Percentiles rank a stretch among this genome's conserved stretches.
These are phyloP conservation scores for Alsophila aescularia DNA, from an alignment of 2,888 invertebrate species.

Conservation along the genomic window DNA sequence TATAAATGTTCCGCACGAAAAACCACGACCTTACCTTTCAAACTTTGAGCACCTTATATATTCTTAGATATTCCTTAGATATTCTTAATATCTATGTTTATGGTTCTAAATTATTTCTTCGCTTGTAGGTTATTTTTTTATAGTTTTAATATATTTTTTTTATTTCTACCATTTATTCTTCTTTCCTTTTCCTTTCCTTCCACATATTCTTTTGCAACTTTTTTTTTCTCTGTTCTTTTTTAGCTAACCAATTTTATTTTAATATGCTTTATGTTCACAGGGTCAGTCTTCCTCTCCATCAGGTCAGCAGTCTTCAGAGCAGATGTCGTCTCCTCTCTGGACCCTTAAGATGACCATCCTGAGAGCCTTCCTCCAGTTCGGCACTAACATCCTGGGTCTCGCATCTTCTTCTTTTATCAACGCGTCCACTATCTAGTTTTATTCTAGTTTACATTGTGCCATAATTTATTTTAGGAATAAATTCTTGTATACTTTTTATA, in stretches of 20 bases:
- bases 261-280: not conserved
- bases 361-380: conserved; percentile 66
- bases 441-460: conserved; percentile 38
- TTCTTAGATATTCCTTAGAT: no score
- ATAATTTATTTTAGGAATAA: conserved; percentile 28
- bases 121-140: no score
- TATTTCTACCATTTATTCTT: no score
- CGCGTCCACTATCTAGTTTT: conserved; percentile 40
- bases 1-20: not conserved
- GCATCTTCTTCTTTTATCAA: conserved; percentile 57
- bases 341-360: conserved; percentile 69
- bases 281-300: conserved; percentile 9
- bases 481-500: not conserved
- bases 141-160: no score
- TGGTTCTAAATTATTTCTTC: no score
- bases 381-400: conserved; percentile 60
- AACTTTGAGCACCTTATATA: not conserved
- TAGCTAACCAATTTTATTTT: not conserved
- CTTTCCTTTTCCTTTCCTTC: not conserved
- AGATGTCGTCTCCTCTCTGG: conserved; percentile 56
- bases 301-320: conserved; percentile 2
- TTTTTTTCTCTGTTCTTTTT: not conserved
- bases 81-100: no score
- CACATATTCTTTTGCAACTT: not conserved
- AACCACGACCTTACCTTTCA: not conserved